These are phyloP conservation scores for Petrophora chlorosata DNA, from an alignment of 2,888 invertebrate species.

Conservation along the genomic window DNA sequence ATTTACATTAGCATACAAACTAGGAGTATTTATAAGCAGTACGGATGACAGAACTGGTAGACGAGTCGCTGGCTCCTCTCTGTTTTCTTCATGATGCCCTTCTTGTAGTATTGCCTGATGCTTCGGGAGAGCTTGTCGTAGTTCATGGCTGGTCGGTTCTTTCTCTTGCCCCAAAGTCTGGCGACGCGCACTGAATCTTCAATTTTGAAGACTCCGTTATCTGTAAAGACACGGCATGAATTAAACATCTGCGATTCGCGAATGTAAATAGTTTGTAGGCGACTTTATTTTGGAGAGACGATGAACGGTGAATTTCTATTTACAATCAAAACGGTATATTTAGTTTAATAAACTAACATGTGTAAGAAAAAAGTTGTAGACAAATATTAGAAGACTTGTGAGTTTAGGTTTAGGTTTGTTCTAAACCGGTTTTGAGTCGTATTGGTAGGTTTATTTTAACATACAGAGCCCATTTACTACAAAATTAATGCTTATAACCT, in stretches of 20 bases:
- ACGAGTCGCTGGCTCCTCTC: constrained; percentile 98
- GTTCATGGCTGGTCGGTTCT: constrained; percentile 99
- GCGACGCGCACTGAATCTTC: constrained; percentile 99
- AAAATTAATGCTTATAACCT: no score
- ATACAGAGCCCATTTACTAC: no score
- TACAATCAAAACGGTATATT: background rate
- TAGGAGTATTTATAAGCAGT: constrained; percentile 87
- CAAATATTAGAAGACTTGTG: no score
- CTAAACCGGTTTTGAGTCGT: no score
- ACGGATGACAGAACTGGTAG: constrained; percentile 99
- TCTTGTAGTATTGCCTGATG: constrained; percentile 99
- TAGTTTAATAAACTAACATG: no score
- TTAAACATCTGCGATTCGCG: constrained; percentile 53
- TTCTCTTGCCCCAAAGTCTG: constrained; percentile 98
- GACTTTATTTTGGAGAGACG: constrained; percentile 44
- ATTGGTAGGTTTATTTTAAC: no score
- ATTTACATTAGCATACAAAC: constrained; percentile 54
- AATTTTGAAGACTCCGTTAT: constrained; percentile 98
- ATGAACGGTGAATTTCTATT: constrained; percentile 15
- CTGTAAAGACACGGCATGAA: constrained; percentile 65
- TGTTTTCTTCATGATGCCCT: constrained; percentile 99
- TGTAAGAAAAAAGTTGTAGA: no score
- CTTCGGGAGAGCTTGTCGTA: constrained; percentile 99
- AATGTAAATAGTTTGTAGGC: constrained; percentile 21
- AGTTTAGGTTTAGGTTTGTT: no score